Base-by-base conservation (phyloP, 2,888 invertebrate species). In the Macaria liturata region DNA sequence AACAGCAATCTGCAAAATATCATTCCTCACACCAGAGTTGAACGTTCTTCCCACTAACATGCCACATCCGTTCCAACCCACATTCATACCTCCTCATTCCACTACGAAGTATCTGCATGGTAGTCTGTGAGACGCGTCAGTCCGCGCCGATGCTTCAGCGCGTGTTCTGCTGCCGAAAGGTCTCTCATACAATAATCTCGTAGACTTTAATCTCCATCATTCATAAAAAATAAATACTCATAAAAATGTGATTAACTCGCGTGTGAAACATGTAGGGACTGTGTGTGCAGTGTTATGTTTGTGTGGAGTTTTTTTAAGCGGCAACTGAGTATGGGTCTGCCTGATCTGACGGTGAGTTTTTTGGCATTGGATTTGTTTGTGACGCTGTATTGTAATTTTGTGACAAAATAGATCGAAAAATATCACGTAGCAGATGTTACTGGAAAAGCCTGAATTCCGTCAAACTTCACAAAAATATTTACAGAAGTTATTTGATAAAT, bases 111-210 rank as follows among this genome's bases (percentile, higher is more conserved):
- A 9, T 42, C 6, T 42, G 9, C 1, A 9, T 9, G 42, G 7
- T 9, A 42, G 6, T 4, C 42, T 8, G 42, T 6, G 34, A 37
- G 7, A 1, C 34, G 7, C 4, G 67, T 81, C 87, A 86, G 87
- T 85, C 80, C 72, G 71, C 70, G 74, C 77, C 84, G 81, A 91
- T 91, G 91, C 81, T 91, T 75, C 87, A 81, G 67, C 82, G 83
- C 77, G 90, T 91, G 80, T 83, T 91, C 76, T 91, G 91, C 84
- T 91, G 91, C 71, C 86, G 84, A 74, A 88, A 91, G 90, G 91
- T 91, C 80, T 77, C 75, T 74, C 61, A 45, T 40, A 7, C 32
- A 9, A 51, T 20, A 20, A 20, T 53, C 55, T 59, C 58, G 62
- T 57, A 59, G 54, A 53, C 58, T 57, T 50, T 48, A 54, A 45